These are phyloP conservation scores for Leguminivora glycinivorella DNA, from an alignment of 1,140 invertebrate species.

Conservation along the genomic window DNA sequence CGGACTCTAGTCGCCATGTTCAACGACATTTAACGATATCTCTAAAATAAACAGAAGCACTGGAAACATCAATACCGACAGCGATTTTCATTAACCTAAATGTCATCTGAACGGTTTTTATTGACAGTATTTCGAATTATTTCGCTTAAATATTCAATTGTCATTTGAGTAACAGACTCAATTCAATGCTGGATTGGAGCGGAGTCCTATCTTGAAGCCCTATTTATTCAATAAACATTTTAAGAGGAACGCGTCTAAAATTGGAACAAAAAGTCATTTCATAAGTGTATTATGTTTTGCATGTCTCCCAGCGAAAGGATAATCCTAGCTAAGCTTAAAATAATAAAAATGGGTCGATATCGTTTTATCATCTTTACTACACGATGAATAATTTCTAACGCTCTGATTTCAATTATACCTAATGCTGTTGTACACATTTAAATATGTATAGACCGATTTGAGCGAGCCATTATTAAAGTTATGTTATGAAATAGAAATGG, in stretches of 20 bases:
- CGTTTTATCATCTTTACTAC: background rate
- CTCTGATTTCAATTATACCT: background rate
- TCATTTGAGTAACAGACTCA: background rate
- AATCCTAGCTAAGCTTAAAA: background rate
- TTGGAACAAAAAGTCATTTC: background rate
- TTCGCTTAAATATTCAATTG: conserved; percentile 5
- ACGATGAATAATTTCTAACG: background rate
- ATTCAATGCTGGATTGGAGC: background rate
- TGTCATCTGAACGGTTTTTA: conserved; percentile 12
- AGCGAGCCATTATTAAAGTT: too few species aligned
- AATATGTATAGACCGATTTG: too few species aligned
- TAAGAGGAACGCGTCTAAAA: background rate
- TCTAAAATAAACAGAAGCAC: background rate
- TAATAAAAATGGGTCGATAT: background rate
- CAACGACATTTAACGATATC: background rate
- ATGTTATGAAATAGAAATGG: too few species aligned
- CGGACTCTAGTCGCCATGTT: background rate
- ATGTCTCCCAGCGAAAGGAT: background rate
- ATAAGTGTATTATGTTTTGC: background rate
- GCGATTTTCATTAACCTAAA: conserved; percentile 22
- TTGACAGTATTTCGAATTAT: conserved; percentile 1
- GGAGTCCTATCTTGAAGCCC: background rate
- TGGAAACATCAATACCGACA: conserved; percentile 4
- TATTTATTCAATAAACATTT: background rate
- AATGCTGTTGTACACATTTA: too few species aligned